Evolutionary conservation across 2,113 vertebrate species (phyloP).

Genomic region (Ptilorrhoa leucosticta): DNA sequence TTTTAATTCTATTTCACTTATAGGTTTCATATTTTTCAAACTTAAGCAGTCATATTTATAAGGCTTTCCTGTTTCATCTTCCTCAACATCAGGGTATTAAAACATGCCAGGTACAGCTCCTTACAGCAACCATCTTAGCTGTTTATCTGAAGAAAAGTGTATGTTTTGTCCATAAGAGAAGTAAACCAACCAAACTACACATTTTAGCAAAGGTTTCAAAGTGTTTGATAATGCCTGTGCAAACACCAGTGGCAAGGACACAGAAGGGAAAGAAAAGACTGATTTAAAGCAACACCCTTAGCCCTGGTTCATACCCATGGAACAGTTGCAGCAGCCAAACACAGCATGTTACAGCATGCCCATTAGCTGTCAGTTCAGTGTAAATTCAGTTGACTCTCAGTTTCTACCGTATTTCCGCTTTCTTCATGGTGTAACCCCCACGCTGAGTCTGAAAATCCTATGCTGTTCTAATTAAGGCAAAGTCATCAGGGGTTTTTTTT

Average conservation of each 20-base stretch:
- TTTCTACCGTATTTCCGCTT: background rate
- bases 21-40: too few species aligned
- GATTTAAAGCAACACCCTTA: background rate
- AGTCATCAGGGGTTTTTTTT: background rate
- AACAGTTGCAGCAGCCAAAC: background rate
- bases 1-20: too few species aligned
- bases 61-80: too few species aligned
- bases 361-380: background rate
- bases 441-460: background rate
- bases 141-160: background rate
- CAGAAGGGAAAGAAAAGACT: background rate
- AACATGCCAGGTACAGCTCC: background rate
- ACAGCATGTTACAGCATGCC: background rate
- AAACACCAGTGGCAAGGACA: background rate
- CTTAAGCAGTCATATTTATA: too few species aligned
- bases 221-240: background rate
- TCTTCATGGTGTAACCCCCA: background rate
- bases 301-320: background rate
- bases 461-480: background rate
- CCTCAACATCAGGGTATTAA: too few species aligned
- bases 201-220: background rate
- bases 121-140: background rate
- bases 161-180: background rate
- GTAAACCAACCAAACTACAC: background rate
- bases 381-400: background rate